These are phyloP conservation scores for Drosophila crucigera DNA, from an alignment of 2,888 invertebrate species.

Conservation along the genomic window DNA sequence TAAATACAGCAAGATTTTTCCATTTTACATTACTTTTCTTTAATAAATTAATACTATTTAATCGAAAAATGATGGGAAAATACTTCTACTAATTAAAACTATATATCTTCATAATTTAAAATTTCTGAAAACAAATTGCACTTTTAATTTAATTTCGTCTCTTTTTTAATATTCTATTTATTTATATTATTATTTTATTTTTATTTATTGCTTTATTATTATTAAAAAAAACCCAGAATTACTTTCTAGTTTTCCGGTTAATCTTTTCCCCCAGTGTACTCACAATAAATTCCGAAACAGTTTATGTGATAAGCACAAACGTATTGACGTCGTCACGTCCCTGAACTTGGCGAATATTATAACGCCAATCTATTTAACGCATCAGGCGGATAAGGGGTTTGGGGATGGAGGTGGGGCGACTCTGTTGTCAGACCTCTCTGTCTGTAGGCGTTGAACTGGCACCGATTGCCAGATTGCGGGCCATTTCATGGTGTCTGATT, in stretches of 20 bases:
- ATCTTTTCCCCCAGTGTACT: neutral
- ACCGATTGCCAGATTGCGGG: constrained; percentile 17
- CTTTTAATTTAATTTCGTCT: neutral
- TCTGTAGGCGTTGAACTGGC: constrained; percentile 17
- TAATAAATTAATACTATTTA: neutral
- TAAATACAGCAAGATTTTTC: no score
- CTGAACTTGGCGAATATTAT: constrained; percentile 81
- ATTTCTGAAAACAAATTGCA: neutral
- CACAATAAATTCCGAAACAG: constrained; percentile 13
- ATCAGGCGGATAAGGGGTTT: neutral
- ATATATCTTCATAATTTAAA: neutral
- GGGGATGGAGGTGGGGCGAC: neutral
- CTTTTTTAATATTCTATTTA: neutral
- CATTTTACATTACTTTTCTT: neutral
- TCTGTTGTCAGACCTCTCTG: neutral
- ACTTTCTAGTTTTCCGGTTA: neutral
- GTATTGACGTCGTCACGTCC: constrained; percentile 39
- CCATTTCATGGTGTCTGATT: constrained; percentile 34
- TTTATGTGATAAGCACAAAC: constrained; percentile 48
- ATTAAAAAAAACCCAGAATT: neutral
- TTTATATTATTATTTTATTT: neutral
- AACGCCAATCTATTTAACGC: constrained; percentile 10
- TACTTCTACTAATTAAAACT: neutral
- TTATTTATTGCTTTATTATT: neutral
- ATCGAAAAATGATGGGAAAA: no score